Evolutionary conservation across 2,113 vertebrate species (phyloP), one percentile per base, ranked within the genome.

Genomic region (Hippocampus guttulatus): DNA sequence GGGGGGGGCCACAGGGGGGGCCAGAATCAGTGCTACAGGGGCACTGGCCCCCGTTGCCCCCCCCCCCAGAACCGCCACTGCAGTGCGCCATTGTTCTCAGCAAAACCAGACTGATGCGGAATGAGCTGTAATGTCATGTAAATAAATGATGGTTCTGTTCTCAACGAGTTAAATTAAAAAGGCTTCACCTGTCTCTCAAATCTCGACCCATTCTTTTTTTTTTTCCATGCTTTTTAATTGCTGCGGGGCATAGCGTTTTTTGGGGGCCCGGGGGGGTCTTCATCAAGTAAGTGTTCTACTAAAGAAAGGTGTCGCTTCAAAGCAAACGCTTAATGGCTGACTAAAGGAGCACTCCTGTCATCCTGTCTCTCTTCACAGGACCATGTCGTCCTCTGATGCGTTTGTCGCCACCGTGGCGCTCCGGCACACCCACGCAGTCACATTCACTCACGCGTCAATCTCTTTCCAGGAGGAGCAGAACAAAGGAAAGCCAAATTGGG

Each of bases 401-500:
- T 1, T 43, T 60, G 73, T 67, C 84, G 67, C 75, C 64, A 58
- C 71, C 60, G 69, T 66, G 69, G 76, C 67, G 69, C 78, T 84
- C 64, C 41, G 73, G 23, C 23, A 67, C 78, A 81, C 81, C 80
- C 76, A 77, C 81, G 74, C 76, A 75, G 80, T 78, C 82, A 74
- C 68, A 71, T 77, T 70, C 68, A 72, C 78, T 88, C 72, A 85
- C 27, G 67, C 7, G 8, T 75, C 71, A 74, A 25, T 75, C 21
- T 80, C 68, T 74, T 61, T 81, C 54, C 83, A 94, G 93, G 93
- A 94, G 81, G 93, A 94, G 77, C 93, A 94, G 89, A 94, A 94
- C 90, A 81, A 92, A 88, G 93, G 93, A 27, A 94, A 94, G 78
- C 93, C 93, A 12, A 94, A 94, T 89, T 94, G 93, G 93, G 93